phyloP scores from a whole-genome alignment of 2,888 invertebrate genomes.

The Keiferia lycopersicella region DNA sequence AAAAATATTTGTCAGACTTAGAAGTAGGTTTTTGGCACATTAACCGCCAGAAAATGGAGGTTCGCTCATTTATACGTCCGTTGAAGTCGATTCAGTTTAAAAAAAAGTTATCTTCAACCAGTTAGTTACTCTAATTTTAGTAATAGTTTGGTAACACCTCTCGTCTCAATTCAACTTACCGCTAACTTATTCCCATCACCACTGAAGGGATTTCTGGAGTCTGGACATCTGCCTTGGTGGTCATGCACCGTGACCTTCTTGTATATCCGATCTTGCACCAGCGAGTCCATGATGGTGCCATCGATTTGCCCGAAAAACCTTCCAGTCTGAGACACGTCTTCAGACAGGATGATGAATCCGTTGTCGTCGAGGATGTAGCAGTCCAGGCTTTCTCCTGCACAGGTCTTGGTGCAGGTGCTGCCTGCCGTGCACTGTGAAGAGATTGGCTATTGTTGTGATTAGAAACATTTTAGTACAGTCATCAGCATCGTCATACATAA shows the following conservation, averaged over 20 bases:
- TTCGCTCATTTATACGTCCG: no score
- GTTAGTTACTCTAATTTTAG: no score
- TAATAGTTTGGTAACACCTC: no score
- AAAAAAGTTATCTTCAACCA: no score
- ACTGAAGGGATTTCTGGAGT: slow-evolving; percentile 84
- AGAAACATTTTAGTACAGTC: slow-evolving; percentile 1
- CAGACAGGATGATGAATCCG: slow-evolving; percentile 95
- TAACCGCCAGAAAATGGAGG: no score
- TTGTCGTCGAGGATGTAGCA: slow-evolving; percentile 97
- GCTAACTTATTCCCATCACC: slow-evolving; percentile 66
- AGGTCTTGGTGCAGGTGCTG: slow-evolving; percentile 89
- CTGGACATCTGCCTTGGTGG: slow-evolving; percentile 93
- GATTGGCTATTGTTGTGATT: slow-evolving; percentile 1
- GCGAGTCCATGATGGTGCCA: slow-evolving; percentile 95
- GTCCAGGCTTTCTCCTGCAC: slow-evolving; percentile 92
- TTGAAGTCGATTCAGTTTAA: no score
- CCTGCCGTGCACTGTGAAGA: slow-evolving; percentile 84
- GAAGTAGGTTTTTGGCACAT: no score
- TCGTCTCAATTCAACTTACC: slow-evolving; percentile 40
- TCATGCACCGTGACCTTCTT: slow-evolving; percentile 93
- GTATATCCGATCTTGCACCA: slow-evolving; percentile 95
- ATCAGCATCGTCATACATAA: no score
- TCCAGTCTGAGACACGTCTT: slow-evolving; percentile 92
- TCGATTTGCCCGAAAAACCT: slow-evolving; percentile 97
- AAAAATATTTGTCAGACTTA: no score